Evolutionary conservation across 2,888 invertebrate genomes (phyloP).

Genomic region (Cepaea hortensis): DNA sequence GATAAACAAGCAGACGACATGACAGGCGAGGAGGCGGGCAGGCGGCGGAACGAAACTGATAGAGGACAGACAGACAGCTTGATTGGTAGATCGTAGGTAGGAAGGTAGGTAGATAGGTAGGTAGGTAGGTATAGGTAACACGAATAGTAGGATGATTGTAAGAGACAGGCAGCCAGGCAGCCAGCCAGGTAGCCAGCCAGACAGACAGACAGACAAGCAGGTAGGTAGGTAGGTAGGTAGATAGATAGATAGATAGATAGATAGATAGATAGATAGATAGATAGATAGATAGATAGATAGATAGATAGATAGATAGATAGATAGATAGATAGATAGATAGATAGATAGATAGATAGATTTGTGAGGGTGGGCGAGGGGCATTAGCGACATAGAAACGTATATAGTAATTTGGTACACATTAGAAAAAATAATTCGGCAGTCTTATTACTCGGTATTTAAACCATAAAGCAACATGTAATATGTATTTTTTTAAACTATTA

Average conservation of each 20-base stretch:
- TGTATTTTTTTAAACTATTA: no score
- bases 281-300: constrained; percentile 1
- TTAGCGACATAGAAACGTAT: no score
- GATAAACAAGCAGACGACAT: constrained; percentile 25
- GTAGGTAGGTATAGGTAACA: no score
- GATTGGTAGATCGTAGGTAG: background rate
- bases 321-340: background rate
- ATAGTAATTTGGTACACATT: no score
- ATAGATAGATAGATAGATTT: background rate
- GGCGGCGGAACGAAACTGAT: background rate
- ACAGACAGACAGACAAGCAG: no score
- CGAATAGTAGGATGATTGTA: no score
- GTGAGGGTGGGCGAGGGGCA: background rate
- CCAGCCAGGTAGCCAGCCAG: no score
- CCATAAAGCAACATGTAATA: no score
- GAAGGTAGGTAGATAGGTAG: no score
- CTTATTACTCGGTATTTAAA: no score
- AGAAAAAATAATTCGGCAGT: no score
- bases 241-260: constrained; percentile 1
- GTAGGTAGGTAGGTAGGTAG: background rate
- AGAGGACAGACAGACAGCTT: background rate
- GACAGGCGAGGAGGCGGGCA: constrained; percentile 15
- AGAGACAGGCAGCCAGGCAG: no score
- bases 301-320: constrained; percentile 1
- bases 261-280: constrained; percentile 1